These are phyloP conservation scores for Aplocera efformata DNA, from an alignment of 2,888 invertebrate genomes.

Conservation along the genomic window DNA sequence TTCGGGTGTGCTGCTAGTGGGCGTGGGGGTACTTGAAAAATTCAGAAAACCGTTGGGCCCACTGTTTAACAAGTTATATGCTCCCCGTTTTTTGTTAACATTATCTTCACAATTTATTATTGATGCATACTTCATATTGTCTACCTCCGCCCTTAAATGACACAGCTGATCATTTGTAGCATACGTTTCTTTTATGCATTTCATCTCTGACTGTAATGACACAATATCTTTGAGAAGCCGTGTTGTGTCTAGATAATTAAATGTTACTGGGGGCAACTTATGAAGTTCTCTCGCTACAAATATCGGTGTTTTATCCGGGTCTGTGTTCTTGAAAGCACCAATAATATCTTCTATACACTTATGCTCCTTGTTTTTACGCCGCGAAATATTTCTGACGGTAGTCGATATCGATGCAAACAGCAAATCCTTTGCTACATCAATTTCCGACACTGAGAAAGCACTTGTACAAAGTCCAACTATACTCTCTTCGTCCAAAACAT, in stretches of 20 bases:
- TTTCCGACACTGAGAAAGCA: not conserved
- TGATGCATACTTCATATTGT: slow-evolving; percentile 1
- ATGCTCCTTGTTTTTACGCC: slow-evolving; percentile 4
- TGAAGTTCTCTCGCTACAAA: not conserved
- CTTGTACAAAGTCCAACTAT: not conserved
- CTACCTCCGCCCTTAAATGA: not conserved
- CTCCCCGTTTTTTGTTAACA: not conserved
- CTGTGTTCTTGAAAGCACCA: slow-evolving; percentile 12
- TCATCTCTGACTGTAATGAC: not conserved
- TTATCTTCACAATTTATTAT: not conserved
- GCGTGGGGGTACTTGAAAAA: not conserved
- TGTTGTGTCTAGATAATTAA: not conserved
- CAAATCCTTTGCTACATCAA: not conserved
- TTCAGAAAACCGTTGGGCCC: slow-evolving; percentile 1
- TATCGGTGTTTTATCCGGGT: slow-evolving; percentile 1
- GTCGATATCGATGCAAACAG: slow-evolving; percentile 4
- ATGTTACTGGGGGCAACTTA: slow-evolving; percentile 1
- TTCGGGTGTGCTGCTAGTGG: not conserved
- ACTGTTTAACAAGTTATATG: not conserved
- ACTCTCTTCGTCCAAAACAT: slow-evolving; percentile 6
- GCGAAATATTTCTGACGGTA: slow-evolving; percentile 1
- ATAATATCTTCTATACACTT: slow-evolving; percentile 16
- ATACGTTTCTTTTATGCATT: slow-evolving; percentile 1
- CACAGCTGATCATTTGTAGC: not conserved
- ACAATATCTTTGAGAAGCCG: not conserved